Conservation (phyloP, 1,140 invertebrate genomes). For the Oscheius sp. region DNA sequence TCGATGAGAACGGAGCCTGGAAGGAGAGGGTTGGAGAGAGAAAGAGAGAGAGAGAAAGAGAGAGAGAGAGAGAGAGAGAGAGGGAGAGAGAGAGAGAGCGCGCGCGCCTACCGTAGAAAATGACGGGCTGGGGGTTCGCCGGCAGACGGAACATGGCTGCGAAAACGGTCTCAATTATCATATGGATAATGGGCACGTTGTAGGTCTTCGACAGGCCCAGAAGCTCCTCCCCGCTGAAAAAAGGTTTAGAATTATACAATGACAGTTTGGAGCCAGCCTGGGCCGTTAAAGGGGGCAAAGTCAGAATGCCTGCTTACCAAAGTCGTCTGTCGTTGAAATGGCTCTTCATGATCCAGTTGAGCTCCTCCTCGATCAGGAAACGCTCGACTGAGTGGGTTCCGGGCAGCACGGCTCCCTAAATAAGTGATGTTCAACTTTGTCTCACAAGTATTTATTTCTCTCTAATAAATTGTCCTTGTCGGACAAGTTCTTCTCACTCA, state of each 20-base stretch:
- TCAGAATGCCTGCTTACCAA: slow-evolving; percentile 1
- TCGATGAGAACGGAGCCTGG: slow-evolving; percentile 81
- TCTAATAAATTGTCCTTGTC: too few species aligned
- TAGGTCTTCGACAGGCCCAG: slow-evolving; percentile 86
- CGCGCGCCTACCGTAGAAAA: slow-evolving; percentile 78
- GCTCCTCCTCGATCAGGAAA: slow-evolving; percentile 94
- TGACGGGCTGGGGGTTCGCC: slow-evolving; percentile 79
- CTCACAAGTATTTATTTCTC: background rate
- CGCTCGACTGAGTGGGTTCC: slow-evolving; percentile 94
- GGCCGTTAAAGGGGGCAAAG: slow-evolving; percentile 5
- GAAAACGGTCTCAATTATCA: slow-evolving; percentile 79
- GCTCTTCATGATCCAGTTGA: slow-evolving; percentile 87
- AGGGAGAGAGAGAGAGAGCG: background rate
- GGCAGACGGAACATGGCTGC: slow-evolving; percentile 84
- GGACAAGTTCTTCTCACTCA: background rate
- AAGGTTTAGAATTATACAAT: slow-evolving; percentile 18
- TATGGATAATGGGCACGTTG: slow-evolving; percentile 94
- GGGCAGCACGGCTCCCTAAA: slow-evolving; percentile 71
- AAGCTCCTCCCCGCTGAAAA: slow-evolving; percentile 78
- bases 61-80: background rate
- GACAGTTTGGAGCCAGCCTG: slow-evolving; percentile 4
- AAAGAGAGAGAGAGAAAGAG: background rate
- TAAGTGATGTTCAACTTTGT: background rate
- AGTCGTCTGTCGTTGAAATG: background rate
- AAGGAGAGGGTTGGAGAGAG: background rate